A percentile compares a stretch with the other conserved stretches of the same genome.
Conservation (phyloP, 2,888 invertebrate species). For the Drosophila lacicola region DNA sequence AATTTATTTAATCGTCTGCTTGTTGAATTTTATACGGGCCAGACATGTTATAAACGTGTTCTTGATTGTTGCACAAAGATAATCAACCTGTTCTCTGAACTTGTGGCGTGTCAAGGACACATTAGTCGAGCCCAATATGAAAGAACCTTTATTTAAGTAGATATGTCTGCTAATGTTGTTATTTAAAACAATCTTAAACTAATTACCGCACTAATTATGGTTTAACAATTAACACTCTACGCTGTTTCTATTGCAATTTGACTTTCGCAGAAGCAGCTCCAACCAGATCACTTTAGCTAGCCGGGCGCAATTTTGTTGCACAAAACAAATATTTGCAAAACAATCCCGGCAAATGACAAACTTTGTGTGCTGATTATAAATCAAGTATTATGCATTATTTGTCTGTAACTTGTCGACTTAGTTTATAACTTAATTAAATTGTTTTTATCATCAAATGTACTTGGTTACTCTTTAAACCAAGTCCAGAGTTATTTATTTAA, state of each 20-base stretch:
- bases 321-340: conserved; percentile 19
- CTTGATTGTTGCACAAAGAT: conserved; percentile 17
- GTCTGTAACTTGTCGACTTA: neutral
- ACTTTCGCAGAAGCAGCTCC: neutral
- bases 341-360: neutral
- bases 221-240: too few species aligned
- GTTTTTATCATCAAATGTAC: neutral
- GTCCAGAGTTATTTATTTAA: too few species aligned
- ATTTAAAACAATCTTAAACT: neutral
- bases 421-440: neutral
- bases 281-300: neutral
- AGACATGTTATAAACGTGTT: conserved; percentile 34
- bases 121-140: conserved; percentile 2
- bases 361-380: conserved; percentile 5
- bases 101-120: conserved; percentile 21
- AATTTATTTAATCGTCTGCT: conserved; percentile 11
- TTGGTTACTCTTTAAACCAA: too few species aligned
- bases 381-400: neutral
- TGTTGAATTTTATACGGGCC: neutral
- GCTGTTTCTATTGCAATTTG: neutral
- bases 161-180: neutral
- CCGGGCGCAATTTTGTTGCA: neutral
- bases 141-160: neutral
- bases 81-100: conserved; percentile 9
- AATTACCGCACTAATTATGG: too few species aligned